Evolutionary conservation across 2,113 vertebrate genomes (phyloP), one percentile per base, ranked within the genome.

Genomic region (Saguinus imperator): DNA sequence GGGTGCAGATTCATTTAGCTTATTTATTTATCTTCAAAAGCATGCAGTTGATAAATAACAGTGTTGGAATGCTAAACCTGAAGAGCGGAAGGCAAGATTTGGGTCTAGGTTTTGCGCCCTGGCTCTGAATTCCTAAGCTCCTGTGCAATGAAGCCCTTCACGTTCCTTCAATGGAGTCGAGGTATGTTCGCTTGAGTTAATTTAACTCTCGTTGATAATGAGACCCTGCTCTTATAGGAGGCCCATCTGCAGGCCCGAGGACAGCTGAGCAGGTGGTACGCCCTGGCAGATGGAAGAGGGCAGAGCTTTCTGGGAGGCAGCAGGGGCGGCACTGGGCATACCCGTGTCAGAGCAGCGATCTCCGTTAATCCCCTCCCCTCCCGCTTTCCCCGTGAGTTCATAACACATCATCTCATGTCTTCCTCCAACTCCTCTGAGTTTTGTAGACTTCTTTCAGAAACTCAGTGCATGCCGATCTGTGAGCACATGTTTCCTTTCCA

Each of bases 171-270:
- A 90, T 37, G 64, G 72, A 68, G 57, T 25, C 80, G 77, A 61
- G 37, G 73, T 25, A 7, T 23, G 79, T 93, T 68, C 61, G 43
- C 23, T 90, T 72, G 25, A 81, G 57, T 72, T 86, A 55, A 88
- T 95, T 87, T 88, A 93, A 77, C 55, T 93, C 82, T 72, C 10
- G 0, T 7, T 68, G 64, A 52, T 81, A 83, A 94, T 55, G 93
- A 95, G 68, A 83, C 11, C 29, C 75, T 76, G 58, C 32, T 80
- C 50, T 9, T 11, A 37, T 0, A 14, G 0, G n/a, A 70, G 40
- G 55, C 2, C 9, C 25, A 25, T 3, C 25, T 29, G 29, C n/a
- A 43, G 29, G 58, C 82, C 81, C n/a, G 25, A 4, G 94, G 80
- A 82, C 52, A 57, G 40, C 66, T 43, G 43, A 32, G 35, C 7